A percentile compares a stretch with the other conserved stretches of the same genome.
Conservation (phyloP, 2,113 vertebrate genomes). For the Guaruba guarouba region DNA sequence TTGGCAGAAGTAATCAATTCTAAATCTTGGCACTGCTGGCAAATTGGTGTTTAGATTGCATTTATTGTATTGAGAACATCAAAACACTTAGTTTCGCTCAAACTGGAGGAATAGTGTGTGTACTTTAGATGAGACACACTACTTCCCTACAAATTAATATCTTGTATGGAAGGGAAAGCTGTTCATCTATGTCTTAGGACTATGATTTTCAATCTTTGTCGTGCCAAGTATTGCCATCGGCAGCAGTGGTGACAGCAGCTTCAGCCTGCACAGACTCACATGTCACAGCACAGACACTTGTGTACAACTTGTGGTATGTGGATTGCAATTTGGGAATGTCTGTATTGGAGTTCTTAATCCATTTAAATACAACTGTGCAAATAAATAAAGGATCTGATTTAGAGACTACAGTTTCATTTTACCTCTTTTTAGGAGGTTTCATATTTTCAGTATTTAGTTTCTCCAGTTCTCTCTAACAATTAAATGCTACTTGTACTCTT, state of each 20-base stretch:
- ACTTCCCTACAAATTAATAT: background rate
- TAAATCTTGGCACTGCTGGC: background rate
- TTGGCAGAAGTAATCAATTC: conserved; percentile 14
- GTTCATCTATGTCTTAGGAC: background rate
- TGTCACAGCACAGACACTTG: background rate
- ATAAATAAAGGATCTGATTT: background rate
- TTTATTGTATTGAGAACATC: background rate
- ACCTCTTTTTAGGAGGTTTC: background rate
- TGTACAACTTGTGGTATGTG: background rate
- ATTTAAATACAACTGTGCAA: background rate
- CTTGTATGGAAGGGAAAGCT: background rate
- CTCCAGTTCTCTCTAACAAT: background rate
- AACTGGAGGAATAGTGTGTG: background rate
- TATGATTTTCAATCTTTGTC: background rate
- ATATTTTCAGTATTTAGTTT: background rate
- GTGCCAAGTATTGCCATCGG: background rate
- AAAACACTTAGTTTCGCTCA: conserved; percentile 4
- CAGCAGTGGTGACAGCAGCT: background rate
- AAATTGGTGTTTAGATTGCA: background rate
- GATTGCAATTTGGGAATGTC: background rate
- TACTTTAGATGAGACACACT: background rate
- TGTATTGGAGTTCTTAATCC: background rate
- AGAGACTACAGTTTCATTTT: background rate
- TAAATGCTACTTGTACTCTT: background rate
- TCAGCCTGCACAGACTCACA: background rate